A percentile compares a stretch with the other conserved stretches of the same genome.
Conservation (phyloP, 2,797 vertebrate species). For the Paratrypauchen microcephalus region DNA sequence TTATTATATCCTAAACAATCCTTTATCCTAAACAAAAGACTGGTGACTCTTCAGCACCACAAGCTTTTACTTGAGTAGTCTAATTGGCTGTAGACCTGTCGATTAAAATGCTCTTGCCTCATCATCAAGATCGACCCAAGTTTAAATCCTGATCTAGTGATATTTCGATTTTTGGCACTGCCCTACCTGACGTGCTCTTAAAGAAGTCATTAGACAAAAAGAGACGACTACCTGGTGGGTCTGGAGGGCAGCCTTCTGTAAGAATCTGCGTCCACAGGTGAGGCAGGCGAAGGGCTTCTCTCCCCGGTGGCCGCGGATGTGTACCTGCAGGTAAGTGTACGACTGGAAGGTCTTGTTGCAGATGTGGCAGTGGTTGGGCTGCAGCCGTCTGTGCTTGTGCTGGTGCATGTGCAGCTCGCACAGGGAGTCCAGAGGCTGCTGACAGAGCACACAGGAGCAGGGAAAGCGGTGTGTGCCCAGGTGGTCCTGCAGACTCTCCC, state of each 20-base stretch:
- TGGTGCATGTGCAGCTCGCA: slow-evolving; percentile 69
- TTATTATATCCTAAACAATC: too few relatives aligned
- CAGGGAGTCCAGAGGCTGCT: slow-evolving; percentile 54
- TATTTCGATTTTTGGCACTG: too few relatives aligned
- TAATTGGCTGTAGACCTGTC: too few relatives aligned
- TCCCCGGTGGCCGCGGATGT: slow-evolving; percentile 72
- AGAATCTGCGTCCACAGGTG: slow-evolving; percentile 70
- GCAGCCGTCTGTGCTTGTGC: slow-evolving; percentile 58
- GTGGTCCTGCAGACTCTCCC: slow-evolving; percentile 60
- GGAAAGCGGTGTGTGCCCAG: slow-evolving; percentile 55
- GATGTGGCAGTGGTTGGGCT: slow-evolving; percentile 64
- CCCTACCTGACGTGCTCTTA: too few relatives aligned
- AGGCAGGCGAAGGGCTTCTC: slow-evolving; percentile 71
- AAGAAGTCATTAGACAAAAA: not conserved
- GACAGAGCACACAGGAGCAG: slow-evolving; percentile 58
- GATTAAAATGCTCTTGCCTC: too few relatives aligned
- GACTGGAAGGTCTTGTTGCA: slow-evolving; percentile 74
- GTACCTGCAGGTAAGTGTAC: slow-evolving; percentile 69
- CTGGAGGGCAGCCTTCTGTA: slow-evolving; percentile 76
- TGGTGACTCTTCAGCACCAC: too few relatives aligned
- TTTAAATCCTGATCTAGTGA: too few relatives aligned
- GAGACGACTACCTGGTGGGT: slow-evolving; percentile 62
- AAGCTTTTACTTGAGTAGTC: too few relatives aligned
- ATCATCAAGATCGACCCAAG: too few relatives aligned
- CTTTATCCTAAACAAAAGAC: too few relatives aligned